Evolutionary conservation across 2,888 invertebrate genomes (phyloP), one percentile per base, ranked within the genome.

Genomic region (Petrophora chlorosata): DNA sequence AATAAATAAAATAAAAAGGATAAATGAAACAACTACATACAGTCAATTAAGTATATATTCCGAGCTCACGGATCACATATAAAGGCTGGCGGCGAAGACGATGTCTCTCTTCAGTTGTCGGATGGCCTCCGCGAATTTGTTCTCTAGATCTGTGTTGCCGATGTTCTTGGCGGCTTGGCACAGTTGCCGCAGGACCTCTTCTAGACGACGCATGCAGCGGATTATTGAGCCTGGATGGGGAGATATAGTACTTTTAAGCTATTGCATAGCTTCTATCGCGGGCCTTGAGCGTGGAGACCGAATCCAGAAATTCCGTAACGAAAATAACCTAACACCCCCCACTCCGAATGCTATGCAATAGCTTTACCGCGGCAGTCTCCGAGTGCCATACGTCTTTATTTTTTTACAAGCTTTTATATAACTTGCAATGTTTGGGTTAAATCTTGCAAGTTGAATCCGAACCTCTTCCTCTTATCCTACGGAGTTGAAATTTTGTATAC

Each of bases 31-130:
- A 34, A 34, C 23, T 28, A 36, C 8, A 30, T 8, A 32, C 7
- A 25, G 5, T 5, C 4, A 33, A 10, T 39, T 47, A 41, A 30
- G 16, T 51, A 42, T 32, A 5, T 4, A 4, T 14, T 23, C 43
- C 56, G 41, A 52, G 41, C 13, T 34, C 15, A 14, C 10, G 25
- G 9, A 35, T 75, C 63, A 90, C 90, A 90, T 90, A 59, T 99
- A 99, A 40, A 99, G 92, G 83, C 98, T 99, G 46, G 99, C 99
- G 13, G 99, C 99, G 87, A 99, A 99, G n/a, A 99, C 97, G 76
- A 99, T 99, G 82, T 99, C 99, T 61, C 99, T 92, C 85, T 99
- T 99, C 47, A 99, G 93, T 56, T 96, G 85, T 70, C 95, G 95
- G 61, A 98, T 96, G 48, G 97, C 96, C 75, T 97, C 96, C 61